Conservation (phyloP, 2,888 invertebrate genomes). For the Patella caerulea region DNA sequence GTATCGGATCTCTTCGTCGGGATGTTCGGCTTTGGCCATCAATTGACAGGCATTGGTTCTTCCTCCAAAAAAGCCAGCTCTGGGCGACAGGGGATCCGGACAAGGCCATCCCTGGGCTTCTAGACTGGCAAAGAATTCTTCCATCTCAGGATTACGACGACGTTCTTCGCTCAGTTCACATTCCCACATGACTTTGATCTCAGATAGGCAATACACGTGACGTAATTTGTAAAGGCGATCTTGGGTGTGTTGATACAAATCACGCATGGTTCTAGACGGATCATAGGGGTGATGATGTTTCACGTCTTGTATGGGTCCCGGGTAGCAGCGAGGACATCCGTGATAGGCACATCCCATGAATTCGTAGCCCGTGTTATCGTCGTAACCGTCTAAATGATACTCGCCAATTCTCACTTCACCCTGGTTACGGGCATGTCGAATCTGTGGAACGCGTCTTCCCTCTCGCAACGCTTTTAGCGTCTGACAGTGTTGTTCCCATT, state of each 20-base stretch:
- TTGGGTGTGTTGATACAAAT: background rate
- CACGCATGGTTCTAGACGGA: conserved; percentile 1
- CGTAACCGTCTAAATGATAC: too few species aligned
- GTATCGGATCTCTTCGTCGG: background rate
- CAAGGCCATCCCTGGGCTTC: background rate
- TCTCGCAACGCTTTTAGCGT: too few species aligned
- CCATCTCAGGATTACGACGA: background rate
- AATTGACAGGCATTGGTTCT: conserved; percentile 1
- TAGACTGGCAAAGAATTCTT: background rate
- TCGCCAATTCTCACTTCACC: too few species aligned
- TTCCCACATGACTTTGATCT: background rate
- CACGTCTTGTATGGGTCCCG: background rate
- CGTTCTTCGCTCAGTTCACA: background rate
- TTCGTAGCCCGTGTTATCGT: too few species aligned
- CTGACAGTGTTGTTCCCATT: background rate
- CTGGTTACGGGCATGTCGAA: too few species aligned
- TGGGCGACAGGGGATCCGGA: background rate
- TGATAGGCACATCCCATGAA: background rate
- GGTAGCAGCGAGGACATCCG: background rate
- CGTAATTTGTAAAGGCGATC: background rate
- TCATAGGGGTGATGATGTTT: conserved; percentile 1
- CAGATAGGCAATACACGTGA: background rate
- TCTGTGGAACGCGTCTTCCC: too few species aligned
- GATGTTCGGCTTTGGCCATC: background rate
- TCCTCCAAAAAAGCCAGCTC: background rate